phyloP scores from a whole-genome alignment of 64 coral and sea anemone genomes.

The Astreopora myriophthalma region DNA sequence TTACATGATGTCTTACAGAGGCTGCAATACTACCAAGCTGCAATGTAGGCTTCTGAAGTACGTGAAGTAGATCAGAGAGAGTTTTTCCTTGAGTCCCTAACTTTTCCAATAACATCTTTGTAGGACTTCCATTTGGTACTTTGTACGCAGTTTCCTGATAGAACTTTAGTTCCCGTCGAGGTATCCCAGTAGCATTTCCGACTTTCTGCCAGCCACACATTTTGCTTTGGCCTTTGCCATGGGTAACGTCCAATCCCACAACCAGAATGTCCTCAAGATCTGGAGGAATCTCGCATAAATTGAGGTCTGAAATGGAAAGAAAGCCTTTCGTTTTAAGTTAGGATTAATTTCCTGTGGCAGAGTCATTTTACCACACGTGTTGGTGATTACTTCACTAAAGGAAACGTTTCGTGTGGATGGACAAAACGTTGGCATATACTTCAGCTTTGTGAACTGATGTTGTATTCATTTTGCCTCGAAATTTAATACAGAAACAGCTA shows the following conservation, averaged over 20 bases:
- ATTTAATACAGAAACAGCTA: too few relatives aligned
- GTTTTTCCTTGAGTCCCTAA: constrained; percentile 19
- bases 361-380: too few relatives aligned
- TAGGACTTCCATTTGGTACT: background rate
- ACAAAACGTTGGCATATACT: too few relatives aligned
- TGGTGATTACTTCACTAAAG: too few relatives aligned
- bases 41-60: background rate
- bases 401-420: too few relatives aligned
- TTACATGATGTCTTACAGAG: constrained; percentile 1
- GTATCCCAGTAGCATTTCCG: background rate
- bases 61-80: background rate
- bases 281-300: constrained; percentile 4
- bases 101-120: background rate
- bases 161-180: background rate
- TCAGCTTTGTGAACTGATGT: too few relatives aligned
- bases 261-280: background rate
- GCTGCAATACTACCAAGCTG: constrained; percentile 9
- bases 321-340: background rate
- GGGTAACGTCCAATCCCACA: background rate
- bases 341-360: background rate
- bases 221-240: background rate
- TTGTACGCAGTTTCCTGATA: background rate
- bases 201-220: constrained; percentile 5
- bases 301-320: background rate
- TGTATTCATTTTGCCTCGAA: too few relatives aligned